phyloP scores from a whole-genome alignment of 2,888 invertebrate genomes.

The Sympetrum striolatum region DNA sequence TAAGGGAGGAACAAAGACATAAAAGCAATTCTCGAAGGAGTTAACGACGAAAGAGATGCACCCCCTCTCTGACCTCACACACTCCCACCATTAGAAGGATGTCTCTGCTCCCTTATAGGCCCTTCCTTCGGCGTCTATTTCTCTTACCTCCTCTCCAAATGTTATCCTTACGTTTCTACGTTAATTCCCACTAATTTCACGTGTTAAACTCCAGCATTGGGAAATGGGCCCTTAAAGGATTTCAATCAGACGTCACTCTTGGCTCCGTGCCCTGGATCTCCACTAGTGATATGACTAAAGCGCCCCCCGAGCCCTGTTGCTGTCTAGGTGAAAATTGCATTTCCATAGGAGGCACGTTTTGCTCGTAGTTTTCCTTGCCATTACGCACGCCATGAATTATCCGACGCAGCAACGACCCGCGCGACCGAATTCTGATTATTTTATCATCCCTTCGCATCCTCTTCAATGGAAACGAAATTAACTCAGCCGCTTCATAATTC shows the following conservation, averaged over 20 bases:
- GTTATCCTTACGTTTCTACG: background rate
- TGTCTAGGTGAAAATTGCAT: too few species aligned
- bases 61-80: background rate
- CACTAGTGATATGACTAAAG: too few species aligned
- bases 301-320: too few species aligned
- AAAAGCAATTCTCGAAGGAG: too few species aligned
- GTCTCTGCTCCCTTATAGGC: background rate
- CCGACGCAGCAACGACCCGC: too few species aligned
- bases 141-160: background rate
- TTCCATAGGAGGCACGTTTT: too few species aligned
- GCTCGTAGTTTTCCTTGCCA: too few species aligned
- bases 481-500: too few species aligned
- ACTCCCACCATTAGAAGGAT: background rate
- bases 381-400: too few species aligned
- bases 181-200: background rate
- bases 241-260: background rate
- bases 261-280: background rate
- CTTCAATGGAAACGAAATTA: too few species aligned
- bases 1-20: background rate
- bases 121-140: background rate
- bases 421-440: too few species aligned
- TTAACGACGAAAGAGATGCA: background rate
- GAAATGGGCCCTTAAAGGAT: background rate
- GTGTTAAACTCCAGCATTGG: background rate
- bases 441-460: too few species aligned